Percentiles rank a stretch among this genome's conserved stretches.
These are phyloP conservation scores for Ophonus ardosiacus DNA, from an alignment of 2,888 invertebrate genomes.

Conservation along the genomic window DNA sequence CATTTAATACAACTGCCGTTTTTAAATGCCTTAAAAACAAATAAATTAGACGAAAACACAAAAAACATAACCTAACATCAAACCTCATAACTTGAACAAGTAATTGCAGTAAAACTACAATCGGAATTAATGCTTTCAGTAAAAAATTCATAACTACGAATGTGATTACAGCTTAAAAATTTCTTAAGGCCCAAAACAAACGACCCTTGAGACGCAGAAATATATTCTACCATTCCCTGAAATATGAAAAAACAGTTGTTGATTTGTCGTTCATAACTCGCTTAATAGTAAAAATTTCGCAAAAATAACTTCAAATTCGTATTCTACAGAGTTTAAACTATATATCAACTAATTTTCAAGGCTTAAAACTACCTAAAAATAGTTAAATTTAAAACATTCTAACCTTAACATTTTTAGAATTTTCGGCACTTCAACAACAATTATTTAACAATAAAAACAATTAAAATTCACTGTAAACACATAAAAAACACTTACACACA, in stretches of 20 bases:
- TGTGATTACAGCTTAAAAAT: conserved; percentile 91
- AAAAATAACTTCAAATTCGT: too few relatives aligned
- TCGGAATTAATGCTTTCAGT: conserved; percentile 88
- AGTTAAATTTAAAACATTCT: too few relatives aligned
- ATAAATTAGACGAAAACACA: conserved; percentile 41
- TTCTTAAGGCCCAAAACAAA: conserved; percentile 82
- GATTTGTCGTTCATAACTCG: too few relatives aligned
- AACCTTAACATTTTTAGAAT: too few relatives aligned
- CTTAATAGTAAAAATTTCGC: too few relatives aligned
- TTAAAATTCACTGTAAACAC: too few relatives aligned
- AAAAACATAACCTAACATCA: conserved; percentile 66
- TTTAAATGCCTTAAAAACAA: conserved; percentile 79
- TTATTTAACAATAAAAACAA: too few relatives aligned
- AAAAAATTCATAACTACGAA: conserved; percentile 89
- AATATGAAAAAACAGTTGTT: neutral
- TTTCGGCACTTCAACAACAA: too few relatives aligned
- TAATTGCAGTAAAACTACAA: conserved; percentile 88
- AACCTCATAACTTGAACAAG: conserved; percentile 88
- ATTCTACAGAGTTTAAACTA: too few relatives aligned
- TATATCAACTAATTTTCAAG: too few relatives aligned
- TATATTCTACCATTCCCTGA: conserved; percentile 80
- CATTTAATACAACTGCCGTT: conserved; percentile 86
- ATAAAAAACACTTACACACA: too few relatives aligned
- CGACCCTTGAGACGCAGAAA: conserved; percentile 81
- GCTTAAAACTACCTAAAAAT: too few relatives aligned